These are phyloP conservation scores for Acromyrmex echinatior DNA, from an alignment of 1,140 invertebrate genomes.

Conservation along the genomic window DNA sequence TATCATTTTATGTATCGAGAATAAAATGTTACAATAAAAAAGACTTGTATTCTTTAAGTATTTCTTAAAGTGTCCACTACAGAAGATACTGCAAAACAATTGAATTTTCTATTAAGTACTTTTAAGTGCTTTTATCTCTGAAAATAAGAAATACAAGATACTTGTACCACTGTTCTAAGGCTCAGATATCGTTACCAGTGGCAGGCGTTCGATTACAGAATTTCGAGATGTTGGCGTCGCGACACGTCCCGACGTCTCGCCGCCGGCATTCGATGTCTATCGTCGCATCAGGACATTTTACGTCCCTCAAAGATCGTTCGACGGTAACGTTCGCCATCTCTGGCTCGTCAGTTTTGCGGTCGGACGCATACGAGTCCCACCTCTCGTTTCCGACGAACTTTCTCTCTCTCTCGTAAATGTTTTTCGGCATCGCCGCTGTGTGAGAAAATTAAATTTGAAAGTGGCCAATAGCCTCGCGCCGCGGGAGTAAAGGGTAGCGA, in stretches of 20 bases:
- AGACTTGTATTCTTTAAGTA: not conserved
- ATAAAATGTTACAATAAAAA: slow-evolving; percentile 4
- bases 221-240: slow-evolving; percentile 45
- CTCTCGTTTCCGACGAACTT: slow-evolving; percentile 4
- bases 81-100: not conserved
- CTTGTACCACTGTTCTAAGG: slow-evolving; percentile 6
- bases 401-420: slow-evolving; percentile 25
- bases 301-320: slow-evolving; percentile 53
- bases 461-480: slow-evolving; percentile 57
- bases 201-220: slow-evolving; percentile 52
- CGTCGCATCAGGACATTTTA: slow-evolving; percentile 41
- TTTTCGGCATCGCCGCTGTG: slow-evolving; percentile 35
- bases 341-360: slow-evolving; percentile 56
- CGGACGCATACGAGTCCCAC: slow-evolving; percentile 40
- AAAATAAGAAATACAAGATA: not conserved
- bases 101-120: slow-evolving; percentile 9
- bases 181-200: slow-evolving; percentile 22
- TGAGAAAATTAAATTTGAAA: slow-evolving; percentile 67
- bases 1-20: not conserved
- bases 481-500: slow-evolving; percentile 14
- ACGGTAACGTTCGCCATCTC: slow-evolving; percentile 37
- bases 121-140: slow-evolving; percentile 28
- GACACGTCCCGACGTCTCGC: slow-evolving; percentile 40
- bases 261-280: slow-evolving; percentile 43
- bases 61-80: not conserved